Conservation (phyloP, 2,113 vertebrate genomes). For the Myiopsitta monachus region DNA sequence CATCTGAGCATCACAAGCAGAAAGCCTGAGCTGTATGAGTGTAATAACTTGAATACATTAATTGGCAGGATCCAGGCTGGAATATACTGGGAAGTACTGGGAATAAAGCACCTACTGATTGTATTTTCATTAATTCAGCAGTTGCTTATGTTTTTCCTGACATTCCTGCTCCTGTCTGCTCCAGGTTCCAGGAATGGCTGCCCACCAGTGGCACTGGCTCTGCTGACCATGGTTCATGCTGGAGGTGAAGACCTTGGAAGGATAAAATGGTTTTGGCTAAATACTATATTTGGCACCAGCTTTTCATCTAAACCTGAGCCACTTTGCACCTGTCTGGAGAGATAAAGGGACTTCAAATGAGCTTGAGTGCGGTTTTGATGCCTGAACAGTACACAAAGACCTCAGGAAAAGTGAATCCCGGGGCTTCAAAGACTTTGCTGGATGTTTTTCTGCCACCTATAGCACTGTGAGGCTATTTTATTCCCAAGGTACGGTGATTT, state of each 20-base stretch:
- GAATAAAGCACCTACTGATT: not conserved
- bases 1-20: not conserved
- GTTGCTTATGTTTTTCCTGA: not conserved
- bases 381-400: not conserved
- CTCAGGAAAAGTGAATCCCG: not conserved
- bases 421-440: constrained; percentile 31
- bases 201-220: not conserved
- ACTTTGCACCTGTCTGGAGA: constrained; percentile 27
- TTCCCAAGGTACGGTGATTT: not conserved
- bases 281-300: constrained; percentile 7
- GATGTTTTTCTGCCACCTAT: not conserved
- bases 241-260: not conserved
- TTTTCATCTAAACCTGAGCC: constrained; percentile 2
- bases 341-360: constrained; percentile 8
- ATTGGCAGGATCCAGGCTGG: not conserved
- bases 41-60: not conserved
- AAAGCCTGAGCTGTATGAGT: not conserved
- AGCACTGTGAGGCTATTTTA: not conserved
- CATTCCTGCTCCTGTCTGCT: not conserved
- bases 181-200: not conserved
- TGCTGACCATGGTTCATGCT: not conserved
- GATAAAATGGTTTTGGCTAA: not conserved
- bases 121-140: not conserved
- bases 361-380: not conserved
- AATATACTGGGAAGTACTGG: not conserved